These are phyloP conservation scores for Pogonomyrmex californicus DNA, from an alignment of 1,140 invertebrate species.

Conservation along the genomic window DNA sequence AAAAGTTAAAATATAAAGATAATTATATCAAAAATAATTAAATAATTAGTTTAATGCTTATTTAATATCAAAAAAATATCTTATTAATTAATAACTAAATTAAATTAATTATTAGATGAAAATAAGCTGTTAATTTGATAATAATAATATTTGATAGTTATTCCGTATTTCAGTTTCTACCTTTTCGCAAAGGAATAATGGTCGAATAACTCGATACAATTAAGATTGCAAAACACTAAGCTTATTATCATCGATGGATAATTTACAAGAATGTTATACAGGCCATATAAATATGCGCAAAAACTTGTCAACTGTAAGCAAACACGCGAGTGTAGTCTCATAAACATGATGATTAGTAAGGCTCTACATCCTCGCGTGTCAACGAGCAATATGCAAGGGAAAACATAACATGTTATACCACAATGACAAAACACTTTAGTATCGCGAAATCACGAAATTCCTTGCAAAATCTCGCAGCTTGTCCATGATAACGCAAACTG, in stretches of 20 bases:
- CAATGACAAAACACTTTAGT: not conserved
- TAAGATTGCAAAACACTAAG: slow-evolving; percentile 3
- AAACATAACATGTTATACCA: slow-evolving; percentile 1
- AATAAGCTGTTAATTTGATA: not conserved
- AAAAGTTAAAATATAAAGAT: not conserved
- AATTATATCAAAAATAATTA: not conserved
- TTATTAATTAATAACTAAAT: slow-evolving; percentile 6
- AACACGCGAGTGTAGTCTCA: slow-evolving; percentile 22
- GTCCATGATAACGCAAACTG: not conserved
- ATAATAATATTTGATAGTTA: not conserved
- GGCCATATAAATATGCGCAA: not conserved
- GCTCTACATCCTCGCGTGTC: not conserved
- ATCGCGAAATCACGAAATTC: slow-evolving; percentile 1
- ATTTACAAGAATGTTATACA: slow-evolving; percentile 6
- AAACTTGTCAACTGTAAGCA: not conserved
- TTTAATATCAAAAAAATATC: not conserved
- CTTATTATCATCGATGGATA: not conserved
- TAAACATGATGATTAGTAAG: slow-evolving; percentile 18
- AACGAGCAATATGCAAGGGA: slow-evolving; percentile 26
- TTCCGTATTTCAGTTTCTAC: not conserved
- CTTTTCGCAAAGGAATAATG: not conserved
- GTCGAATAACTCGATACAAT: not conserved
- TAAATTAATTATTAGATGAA: too few species aligned
- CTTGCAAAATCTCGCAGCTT: slow-evolving; percentile 13
- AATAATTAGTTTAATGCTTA: not conserved